A percentile compares a stretch with the other conserved stretches of the same genome.
These are phyloP conservation scores for Lamellibrachia luymesi DNA, from an alignment of 1,140 invertebrate genomes.

Conservation along the genomic window DNA sequence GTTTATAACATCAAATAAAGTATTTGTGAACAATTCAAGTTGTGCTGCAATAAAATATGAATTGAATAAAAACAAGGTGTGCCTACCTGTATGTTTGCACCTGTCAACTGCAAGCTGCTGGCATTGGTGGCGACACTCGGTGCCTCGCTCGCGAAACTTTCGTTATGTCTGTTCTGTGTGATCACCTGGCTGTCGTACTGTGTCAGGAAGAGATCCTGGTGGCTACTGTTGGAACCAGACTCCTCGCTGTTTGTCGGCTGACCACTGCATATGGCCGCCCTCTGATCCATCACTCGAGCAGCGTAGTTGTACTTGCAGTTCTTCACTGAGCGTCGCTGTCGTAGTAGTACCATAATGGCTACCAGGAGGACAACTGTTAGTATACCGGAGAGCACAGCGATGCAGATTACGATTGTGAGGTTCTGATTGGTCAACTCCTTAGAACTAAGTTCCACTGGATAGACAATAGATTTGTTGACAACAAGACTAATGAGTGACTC, in stretches of 20 bases:
- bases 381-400: slow-evolving; percentile 9
- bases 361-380: slow-evolving; percentile 18
- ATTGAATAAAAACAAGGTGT: no score
- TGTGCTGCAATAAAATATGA: background rate
- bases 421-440: slow-evolving; percentile 5
- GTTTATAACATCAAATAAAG: background rate
- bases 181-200: background rate
- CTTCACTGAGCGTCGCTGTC: background rate
- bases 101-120: background rate
- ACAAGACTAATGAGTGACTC: slow-evolving; percentile 17
- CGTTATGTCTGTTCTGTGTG: background rate
- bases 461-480: slow-evolving; percentile 19
- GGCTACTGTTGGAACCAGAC: background rate
- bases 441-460: background rate
- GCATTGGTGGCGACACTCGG: background rate
- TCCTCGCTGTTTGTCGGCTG: background rate
- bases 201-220: background rate
- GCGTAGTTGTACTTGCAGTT: slow-evolving; percentile 14
- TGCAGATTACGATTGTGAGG: slow-evolving; percentile 21
- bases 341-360: slow-evolving; percentile 13
- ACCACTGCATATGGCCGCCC: background rate
- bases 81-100: background rate
- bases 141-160: background rate
- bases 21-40: background rate
- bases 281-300: slow-evolving; percentile 10